These are phyloP conservation scores for Tenthredo amoena DNA, from an alignment of 2,888 invertebrate species.

Conservation along the genomic window DNA sequence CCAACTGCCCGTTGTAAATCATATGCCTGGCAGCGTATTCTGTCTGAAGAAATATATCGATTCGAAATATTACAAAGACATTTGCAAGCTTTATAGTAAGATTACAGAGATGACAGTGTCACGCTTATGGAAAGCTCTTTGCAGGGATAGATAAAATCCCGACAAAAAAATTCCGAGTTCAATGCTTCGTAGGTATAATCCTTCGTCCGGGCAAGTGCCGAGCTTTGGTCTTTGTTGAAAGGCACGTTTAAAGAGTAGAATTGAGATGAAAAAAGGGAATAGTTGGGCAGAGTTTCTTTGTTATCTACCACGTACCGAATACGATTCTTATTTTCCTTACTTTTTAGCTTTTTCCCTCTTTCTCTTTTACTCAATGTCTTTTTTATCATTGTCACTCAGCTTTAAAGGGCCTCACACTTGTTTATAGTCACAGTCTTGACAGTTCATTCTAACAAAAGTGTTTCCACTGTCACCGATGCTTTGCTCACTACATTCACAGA, in stretches of 20 bases:
- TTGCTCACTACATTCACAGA: not conserved
- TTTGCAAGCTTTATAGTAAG: not conserved
- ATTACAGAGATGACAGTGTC: not conserved
- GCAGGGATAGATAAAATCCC: not conserved
- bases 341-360: slow-evolving; percentile 59
- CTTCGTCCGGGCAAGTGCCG: slow-evolving; percentile 18
- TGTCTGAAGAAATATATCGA: not conserved
- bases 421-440: not conserved
- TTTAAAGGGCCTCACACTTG: not conserved
- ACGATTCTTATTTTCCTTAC: slow-evolving; percentile 47
- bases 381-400: not conserved
- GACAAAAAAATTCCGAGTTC: not conserved
- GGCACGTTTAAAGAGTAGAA: slow-evolving; percentile 29
- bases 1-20: slow-evolving; percentile 23
- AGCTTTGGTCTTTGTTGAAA: not conserved
- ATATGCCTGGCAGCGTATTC: not conserved
- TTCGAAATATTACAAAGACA: not conserved
- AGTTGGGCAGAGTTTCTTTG: slow-evolving; percentile 33
- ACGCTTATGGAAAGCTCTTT: not conserved
- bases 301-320: slow-evolving; percentile 9
- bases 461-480: not conserved
- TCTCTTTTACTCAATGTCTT: slow-evolving; percentile 56
- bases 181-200: not conserved
- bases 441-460: not conserved
- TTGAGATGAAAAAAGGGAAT: slow-evolving; percentile 23